phyloP scores from a whole-genome alignment of 2,888 invertebrate species.

The Lottia scabra region DNA sequence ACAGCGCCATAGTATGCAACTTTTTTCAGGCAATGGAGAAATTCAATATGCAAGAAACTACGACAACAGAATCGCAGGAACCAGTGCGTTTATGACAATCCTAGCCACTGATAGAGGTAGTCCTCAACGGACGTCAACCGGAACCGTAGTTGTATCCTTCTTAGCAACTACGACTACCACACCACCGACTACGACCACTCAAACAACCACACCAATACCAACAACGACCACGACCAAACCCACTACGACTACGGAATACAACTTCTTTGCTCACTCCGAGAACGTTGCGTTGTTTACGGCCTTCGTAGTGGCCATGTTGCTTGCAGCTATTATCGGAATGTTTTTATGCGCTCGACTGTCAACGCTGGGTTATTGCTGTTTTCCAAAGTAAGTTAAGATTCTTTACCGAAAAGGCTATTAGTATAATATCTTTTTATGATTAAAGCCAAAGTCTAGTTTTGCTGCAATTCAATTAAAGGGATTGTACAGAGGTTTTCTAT shows the following conservation, averaged over 20 bases:
- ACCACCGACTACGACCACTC: conserved; percentile 33
- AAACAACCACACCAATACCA: conserved; percentile 27
- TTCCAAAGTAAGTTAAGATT: background rate
- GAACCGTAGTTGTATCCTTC: conserved; percentile 24
- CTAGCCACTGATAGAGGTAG: conserved; percentile 30
- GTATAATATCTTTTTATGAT: too few species aligned
- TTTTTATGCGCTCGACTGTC: background rate
- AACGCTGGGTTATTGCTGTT: background rate
- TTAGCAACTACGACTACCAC: conserved; percentile 33
- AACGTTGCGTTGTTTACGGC: conserved; percentile 14
- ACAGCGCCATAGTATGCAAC: too few species aligned
- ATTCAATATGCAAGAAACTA: conserved; percentile 6
- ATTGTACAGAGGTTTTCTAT: too few species aligned
- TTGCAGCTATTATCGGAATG: background rate
- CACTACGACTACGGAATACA: conserved; percentile 15
- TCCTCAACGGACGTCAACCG: conserved; percentile 20
- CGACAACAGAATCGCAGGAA: conserved; percentile 22
- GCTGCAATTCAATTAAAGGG: too few species aligned
- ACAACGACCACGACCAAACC: conserved; percentile 25
- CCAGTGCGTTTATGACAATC: conserved; percentile 24
- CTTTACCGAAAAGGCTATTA: too few species aligned
- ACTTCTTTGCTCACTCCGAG: conserved; percentile 9
- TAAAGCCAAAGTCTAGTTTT: too few species aligned
- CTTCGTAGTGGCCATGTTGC: conserved; percentile 1
- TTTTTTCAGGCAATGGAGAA: conserved; percentile 6